These are phyloP conservation scores for Pelochelys cantorii DNA, from an alignment of 2,797 vertebrate species.

Conservation along the genomic window DNA sequence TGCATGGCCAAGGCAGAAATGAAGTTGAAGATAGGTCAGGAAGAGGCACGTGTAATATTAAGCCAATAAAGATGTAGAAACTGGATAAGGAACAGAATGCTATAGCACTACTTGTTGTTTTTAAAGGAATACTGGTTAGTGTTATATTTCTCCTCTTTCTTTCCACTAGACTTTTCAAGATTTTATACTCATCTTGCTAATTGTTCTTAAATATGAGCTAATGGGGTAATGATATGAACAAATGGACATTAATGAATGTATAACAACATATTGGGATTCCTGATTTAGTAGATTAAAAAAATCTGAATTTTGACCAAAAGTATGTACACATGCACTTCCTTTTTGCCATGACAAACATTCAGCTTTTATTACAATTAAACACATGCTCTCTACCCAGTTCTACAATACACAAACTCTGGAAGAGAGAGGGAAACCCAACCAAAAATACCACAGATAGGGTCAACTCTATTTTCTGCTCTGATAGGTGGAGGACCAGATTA, in stretches of 20 bases:
- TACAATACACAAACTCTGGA: slow-evolving; percentile 37
- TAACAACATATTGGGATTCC: slow-evolving; percentile 50
- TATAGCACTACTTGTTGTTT: too few relatives aligned
- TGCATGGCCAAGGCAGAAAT: not conserved
- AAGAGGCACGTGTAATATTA: slow-evolving; percentile 29
- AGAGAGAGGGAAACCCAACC: slow-evolving; percentile 53
- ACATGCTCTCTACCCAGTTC: not conserved
- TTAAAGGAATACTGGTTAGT: slow-evolving; percentile 39
- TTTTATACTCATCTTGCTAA: slow-evolving; percentile 44
- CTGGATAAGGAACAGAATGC: slow-evolving; percentile 9
- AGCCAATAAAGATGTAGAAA: slow-evolving; percentile 54
- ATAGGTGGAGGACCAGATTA: slow-evolving; percentile 73
- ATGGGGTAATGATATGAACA: slow-evolving; percentile 59
- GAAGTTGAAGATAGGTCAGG: slow-evolving; percentile 10
- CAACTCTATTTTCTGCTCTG: slow-evolving; percentile 48
- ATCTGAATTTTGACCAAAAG: slow-evolving; percentile 6
- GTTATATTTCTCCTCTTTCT: not conserved
- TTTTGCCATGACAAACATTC: slow-evolving; percentile 10
- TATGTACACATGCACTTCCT: not conserved
- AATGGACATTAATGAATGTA: slow-evolving; percentile 33
- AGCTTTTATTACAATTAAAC: slow-evolving; percentile 22
- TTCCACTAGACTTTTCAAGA: slow-evolving; percentile 36
- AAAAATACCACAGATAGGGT: slow-evolving; percentile 32
- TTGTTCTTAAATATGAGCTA: slow-evolving; percentile 11
- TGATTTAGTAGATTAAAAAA: slow-evolving; percentile 38